Conservation (phyloP, 1,140 invertebrate species). For the Matsumurasca onukii region DNA sequence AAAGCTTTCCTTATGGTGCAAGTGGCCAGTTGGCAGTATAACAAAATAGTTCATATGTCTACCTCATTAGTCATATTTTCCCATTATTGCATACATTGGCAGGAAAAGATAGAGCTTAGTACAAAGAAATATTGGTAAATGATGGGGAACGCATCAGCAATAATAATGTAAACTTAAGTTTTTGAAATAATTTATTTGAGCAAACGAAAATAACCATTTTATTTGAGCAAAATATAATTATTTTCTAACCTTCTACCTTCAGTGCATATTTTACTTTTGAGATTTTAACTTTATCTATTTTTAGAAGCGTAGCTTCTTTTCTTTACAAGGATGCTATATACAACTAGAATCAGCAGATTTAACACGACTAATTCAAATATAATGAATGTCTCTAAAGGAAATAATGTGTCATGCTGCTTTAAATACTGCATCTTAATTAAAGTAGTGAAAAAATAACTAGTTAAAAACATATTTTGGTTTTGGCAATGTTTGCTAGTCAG, state of each 20-base stretch:
- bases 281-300: background rate
- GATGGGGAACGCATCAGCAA: background rate
- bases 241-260: background rate
- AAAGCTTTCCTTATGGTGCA: too few relatives aligned
- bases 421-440: background rate
- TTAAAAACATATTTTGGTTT: background rate
- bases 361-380: background rate
- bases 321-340: background rate
- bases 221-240: background rate
- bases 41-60: constrained; percentile 23
- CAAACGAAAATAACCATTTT: background rate
- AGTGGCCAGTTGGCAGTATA: too few relatives aligned
- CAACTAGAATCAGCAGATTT: background rate
- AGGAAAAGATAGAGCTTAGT: too few relatives aligned
- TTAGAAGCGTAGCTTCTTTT: background rate
- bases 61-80: background rate
- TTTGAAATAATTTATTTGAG: background rate
- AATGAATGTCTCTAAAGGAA: background rate
- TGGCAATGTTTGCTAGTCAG: background rate
- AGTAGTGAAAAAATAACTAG: background rate
- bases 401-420: background rate
- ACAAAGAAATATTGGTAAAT: background rate
- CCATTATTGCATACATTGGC: too few relatives aligned
- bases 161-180: background rate
- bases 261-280: background rate